phyloP scores from a whole-genome alignment of 2,797 vertebrate genomes.

The Syndactyla subalaris region DNA sequence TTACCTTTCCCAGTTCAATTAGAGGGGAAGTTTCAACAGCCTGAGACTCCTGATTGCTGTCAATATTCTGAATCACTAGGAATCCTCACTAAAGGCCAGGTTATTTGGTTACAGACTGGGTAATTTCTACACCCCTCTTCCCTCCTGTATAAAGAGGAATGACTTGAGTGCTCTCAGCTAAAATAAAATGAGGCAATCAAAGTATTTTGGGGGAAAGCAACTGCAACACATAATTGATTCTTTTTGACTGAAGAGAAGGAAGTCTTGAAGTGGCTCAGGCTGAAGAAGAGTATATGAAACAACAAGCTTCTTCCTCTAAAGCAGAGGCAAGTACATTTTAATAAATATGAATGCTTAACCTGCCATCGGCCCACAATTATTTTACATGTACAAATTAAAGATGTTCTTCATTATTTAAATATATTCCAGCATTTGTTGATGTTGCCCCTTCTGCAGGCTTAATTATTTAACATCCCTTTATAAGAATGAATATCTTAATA shows the following conservation, averaged over 20 bases:
- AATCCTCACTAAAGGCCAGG: slow-evolving; percentile 50
- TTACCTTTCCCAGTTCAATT: slow-evolving; percentile 93
- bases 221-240: slow-evolving; percentile 69
- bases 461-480: slow-evolving; percentile 76
- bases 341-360: slow-evolving; percentile 63
- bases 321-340: slow-evolving; percentile 51
- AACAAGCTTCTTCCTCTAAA: slow-evolving; percentile 50
- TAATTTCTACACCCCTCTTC: slow-evolving; percentile 45
- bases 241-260: slow-evolving; percentile 65
- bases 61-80: slow-evolving; percentile 76
- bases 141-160: slow-evolving; percentile 37
- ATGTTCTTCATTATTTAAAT: slow-evolving; percentile 80
- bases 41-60: slow-evolving; percentile 84
- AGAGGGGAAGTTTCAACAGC: slow-evolving; percentile 84
- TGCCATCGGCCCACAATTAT: slow-evolving; percentile 66
- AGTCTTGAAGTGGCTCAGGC: slow-evolving; percentile 67
- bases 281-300: slow-evolving; percentile 36
- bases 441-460: slow-evolving; percentile 66
- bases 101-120: slow-evolving; percentile 60
- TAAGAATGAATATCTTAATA: slow-evolving; percentile 81
- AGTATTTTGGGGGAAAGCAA: slow-evolving; percentile 67
- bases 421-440: slow-evolving; percentile 76
- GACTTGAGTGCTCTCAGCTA: slow-evolving; percentile 57
- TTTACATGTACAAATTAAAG: slow-evolving; percentile 72
- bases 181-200: slow-evolving; percentile 69